Conservation (phyloP, 2,888 invertebrate species). For the Xanthorhoe designata region DNA sequence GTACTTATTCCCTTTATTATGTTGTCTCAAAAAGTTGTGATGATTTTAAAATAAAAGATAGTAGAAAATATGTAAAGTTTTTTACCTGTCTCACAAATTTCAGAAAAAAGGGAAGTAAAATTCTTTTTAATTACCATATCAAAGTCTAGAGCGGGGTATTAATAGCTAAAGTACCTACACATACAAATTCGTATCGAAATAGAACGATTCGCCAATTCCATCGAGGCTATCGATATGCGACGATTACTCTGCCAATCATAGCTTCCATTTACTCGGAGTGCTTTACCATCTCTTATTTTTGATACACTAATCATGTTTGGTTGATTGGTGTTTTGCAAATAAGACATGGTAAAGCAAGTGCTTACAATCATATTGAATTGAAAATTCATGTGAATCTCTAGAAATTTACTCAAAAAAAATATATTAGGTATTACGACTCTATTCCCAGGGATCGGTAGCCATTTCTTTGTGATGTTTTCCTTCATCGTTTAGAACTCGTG, state of each 20-base stretch:
- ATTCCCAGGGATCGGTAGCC: no score
- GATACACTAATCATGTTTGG: slow-evolving; percentile 1
- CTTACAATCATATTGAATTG: background rate
- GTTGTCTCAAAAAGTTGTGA: no score
- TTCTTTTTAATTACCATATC: background rate
- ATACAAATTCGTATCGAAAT: slow-evolving; percentile 11
- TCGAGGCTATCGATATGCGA: slow-evolving; percentile 16
- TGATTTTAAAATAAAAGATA: background rate
- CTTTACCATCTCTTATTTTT: slow-evolving; percentile 11
- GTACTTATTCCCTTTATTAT: no score
- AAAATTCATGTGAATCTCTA: background rate
- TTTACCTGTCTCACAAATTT: background rate
- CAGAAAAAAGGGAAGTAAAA: background rate
- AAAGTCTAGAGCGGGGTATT: background rate
- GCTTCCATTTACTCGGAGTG: slow-evolving; percentile 11
- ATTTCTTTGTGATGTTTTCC: no score
- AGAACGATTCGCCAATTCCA: slow-evolving; percentile 15
- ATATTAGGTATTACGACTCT: no score
- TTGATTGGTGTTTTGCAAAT: no score
- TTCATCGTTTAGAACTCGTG: no score
- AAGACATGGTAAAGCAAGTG: background rate
- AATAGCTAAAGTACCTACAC: background rate
- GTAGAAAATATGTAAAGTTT: background rate
- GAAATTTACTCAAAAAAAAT: no score
- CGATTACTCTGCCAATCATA: slow-evolving; percentile 27